phyloP scores from a whole-genome alignment of 1,140 invertebrate species.

The Chionoecetes opilio region DNA sequence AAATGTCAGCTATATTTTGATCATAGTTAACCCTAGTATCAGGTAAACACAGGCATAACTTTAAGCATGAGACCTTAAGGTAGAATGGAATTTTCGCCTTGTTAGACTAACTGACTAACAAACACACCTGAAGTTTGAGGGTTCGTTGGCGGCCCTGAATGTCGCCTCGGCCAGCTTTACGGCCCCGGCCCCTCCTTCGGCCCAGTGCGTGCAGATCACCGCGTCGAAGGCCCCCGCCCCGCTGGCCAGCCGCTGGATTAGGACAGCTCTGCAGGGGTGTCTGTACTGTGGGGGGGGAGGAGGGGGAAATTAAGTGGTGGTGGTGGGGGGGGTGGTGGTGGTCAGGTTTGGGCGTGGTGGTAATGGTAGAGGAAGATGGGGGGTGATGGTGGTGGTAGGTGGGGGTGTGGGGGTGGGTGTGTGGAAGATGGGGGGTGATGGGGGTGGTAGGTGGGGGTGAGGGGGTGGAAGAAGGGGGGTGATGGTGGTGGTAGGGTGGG shows the following conservation, averaged over 20 bases:
- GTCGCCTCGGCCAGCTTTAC: slow-evolving; percentile 93
- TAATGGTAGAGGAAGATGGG: background rate
- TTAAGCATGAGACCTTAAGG: no score
- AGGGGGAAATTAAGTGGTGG: no score
- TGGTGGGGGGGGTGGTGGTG: no score
- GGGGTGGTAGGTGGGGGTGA: no score
- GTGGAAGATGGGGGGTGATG: no score
- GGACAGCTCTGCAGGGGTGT: slow-evolving; percentile 92
- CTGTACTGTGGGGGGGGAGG: slow-evolving; percentile 87
- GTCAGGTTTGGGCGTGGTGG: background rate
- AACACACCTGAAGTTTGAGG: slow-evolving; percentile 85
- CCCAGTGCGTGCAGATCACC: slow-evolving; percentile 95
- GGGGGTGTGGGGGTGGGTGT: background rate
- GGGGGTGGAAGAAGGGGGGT: background rate
- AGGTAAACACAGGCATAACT: no score
- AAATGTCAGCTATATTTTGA: no score
- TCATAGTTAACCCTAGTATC: no score
- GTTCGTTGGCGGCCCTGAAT: slow-evolving; percentile 88
- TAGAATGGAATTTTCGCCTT: no score
- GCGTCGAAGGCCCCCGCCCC: slow-evolving; percentile 93
- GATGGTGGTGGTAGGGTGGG: background rate
- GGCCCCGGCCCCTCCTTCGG: slow-evolving; percentile 95
- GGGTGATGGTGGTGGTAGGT: background rate
- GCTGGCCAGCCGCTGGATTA: slow-evolving; percentile 90
- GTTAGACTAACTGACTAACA: no score